Base-by-base conservation (phyloP, 2,888 invertebrate genomes). In the Tethea ocularis region DNA sequence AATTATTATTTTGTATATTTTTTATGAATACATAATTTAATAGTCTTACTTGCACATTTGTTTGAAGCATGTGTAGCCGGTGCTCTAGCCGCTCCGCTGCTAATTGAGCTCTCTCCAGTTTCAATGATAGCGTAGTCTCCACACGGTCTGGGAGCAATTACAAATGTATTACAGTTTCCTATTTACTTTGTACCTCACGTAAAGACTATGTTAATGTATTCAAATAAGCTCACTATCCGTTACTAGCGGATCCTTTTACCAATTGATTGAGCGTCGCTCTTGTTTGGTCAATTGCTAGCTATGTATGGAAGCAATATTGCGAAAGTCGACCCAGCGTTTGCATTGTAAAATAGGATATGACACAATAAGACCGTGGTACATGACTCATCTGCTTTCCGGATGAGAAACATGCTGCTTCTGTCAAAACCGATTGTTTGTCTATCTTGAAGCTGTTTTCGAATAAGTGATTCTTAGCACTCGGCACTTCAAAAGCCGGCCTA, bases 31-130 rank as follows among this genome's bases (percentile, higher is more conserved):
- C 3, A 26, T 2, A 10, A 46, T 20, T 24, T 52, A 51, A 23
- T 59, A 59, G 60, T 64, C 80, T 61, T 58, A 91, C 93, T 81
- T 91, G 90, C 56, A 92, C 85, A 74, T 82, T 89, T 36, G 86
- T 86, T 75, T 93, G 91, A 57, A 92, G 80, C 89, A 91, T 91
- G 64, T 91, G 90, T 66, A 93, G 76, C 64, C 91, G 82, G 67
- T 93, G 91, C 69, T 91, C 93, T 64, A 93, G 78, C 66, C 89
- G 82, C 67, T 93, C 92, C 53, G 91, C 93, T 69, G 93, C 91
- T 78, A 93, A 79, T 84, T 93, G 86, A 67, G 87, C 85, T 79
- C 93, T 85, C 77, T 93, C 88, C 73, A 93, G 82, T 83, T 87
- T 87, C 71, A 92, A 76, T 67, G 90, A 87, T 64, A 93, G 73